These are phyloP conservation scores for Cydia splendana DNA, from an alignment of 1,140 invertebrate genomes.

Conservation along the genomic window DNA sequence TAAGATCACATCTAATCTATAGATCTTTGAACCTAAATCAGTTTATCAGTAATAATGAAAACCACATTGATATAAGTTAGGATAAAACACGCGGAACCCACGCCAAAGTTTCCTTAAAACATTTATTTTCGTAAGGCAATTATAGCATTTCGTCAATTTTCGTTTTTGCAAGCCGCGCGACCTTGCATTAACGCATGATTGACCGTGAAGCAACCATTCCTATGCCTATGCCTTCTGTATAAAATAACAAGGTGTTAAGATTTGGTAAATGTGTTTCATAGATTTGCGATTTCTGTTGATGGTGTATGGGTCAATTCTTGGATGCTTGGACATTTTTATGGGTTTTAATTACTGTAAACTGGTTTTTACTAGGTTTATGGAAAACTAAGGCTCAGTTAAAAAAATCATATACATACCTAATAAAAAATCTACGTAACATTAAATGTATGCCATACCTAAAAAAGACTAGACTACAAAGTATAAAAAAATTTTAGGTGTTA, in stretches of 20 bases:
- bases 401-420: too few species aligned
- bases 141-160: slow-evolving; percentile 19
- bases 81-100: not conserved
- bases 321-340: not conserved
- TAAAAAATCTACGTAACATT: too few species aligned
- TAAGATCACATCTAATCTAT: too few species aligned
- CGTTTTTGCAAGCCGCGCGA: slow-evolving; percentile 27
- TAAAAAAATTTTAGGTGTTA: too few species aligned
- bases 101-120: not conserved
- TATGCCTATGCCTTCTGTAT: slow-evolving; percentile 1
- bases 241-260: not conserved
- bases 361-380: too few species aligned
- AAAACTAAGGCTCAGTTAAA: too few species aligned
- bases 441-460: too few species aligned
- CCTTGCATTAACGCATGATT: slow-evolving; percentile 22
- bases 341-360: not conserved
- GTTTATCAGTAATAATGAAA: not conserved
- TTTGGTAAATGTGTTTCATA: not conserved
- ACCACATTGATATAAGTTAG: not conserved
- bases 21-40: too few species aligned
- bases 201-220: slow-evolving; percentile 9
- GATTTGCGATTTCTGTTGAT: not conserved
- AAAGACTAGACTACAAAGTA: too few species aligned
- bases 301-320: not conserved
- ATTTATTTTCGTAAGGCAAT: slow-evolving; percentile 26